phyloP scores from a whole-genome alignment of 2,797 vertebrate species.

The Synaphobranchus kaupii region DNA sequence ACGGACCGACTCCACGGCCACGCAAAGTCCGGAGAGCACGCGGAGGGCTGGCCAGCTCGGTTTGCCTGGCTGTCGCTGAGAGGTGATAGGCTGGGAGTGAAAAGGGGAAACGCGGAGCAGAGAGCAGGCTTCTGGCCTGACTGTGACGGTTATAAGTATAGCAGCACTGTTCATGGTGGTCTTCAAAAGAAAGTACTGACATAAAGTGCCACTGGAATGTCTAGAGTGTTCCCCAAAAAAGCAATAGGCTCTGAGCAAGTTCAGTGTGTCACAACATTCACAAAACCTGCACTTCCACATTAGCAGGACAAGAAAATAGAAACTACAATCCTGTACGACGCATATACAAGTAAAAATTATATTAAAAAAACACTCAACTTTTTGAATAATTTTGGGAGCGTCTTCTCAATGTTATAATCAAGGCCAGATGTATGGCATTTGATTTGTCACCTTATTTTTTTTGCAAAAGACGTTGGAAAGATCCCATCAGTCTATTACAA shows the following conservation, averaged over 20 bases:
- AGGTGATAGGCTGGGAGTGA: background rate
- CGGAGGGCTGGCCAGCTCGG: slow-evolving; percentile 12
- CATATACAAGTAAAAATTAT: slow-evolving; percentile 8
- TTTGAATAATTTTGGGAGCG: slow-evolving; percentile 43
- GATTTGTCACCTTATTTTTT: slow-evolving; percentile 1
- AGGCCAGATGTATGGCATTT: slow-evolving; percentile 46
- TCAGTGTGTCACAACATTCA: background rate
- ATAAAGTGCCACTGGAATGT: background rate
- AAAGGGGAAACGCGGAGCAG: background rate
- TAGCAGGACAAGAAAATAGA: background rate
- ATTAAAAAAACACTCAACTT: background rate
- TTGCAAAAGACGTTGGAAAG: background rate
- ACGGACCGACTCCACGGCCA: slow-evolving; percentile 1
- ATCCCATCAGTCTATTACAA: background rate
- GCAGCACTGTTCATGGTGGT: background rate
- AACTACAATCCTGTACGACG: background rate
- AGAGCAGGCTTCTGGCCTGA: background rate
- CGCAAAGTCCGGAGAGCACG: slow-evolving; percentile 15
- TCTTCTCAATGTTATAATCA: slow-evolving; percentile 53
- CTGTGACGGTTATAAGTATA: background rate
- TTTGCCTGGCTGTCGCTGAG: slow-evolving; percentile 26
- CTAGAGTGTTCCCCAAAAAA: background rate
- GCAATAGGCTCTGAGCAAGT: background rate
- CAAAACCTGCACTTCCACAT: background rate
- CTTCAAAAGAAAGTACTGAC: background rate